A percentile compares a stretch with the other conserved stretches of the same genome.
Conservation (phyloP, 2,113 vertebrate species). For the Tetraodon nigroviridis region DNA sequence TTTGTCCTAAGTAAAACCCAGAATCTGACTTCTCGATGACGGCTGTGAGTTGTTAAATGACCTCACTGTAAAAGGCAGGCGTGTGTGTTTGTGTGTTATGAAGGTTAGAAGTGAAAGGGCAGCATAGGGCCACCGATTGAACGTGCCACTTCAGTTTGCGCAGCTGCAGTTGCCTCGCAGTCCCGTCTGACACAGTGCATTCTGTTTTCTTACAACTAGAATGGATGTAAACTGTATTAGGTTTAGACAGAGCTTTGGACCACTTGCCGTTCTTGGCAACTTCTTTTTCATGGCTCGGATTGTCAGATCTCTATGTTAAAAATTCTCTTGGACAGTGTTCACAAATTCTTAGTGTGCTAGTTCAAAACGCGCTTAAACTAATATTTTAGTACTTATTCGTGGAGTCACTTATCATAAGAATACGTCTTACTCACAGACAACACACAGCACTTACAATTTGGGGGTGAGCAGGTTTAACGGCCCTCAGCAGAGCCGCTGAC, state of each 20-base stretch:
- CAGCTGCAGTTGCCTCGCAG: slow-evolving; percentile 65
- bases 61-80: slow-evolving; percentile 39
- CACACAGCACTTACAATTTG: slow-evolving; percentile 62
- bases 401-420: slow-evolving; percentile 16
- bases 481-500: slow-evolving; percentile 58
- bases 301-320: slow-evolving; percentile 12
- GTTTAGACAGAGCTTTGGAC: slow-evolving; percentile 57
- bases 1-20: slow-evolving; percentile 30
- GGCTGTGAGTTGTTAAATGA: slow-evolving; percentile 51
- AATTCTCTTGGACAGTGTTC: slow-evolving; percentile 24
- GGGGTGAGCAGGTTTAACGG: slow-evolving; percentile 62
- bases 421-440: slow-evolving; percentile 22
- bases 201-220: slow-evolving; percentile 53
- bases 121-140: slow-evolving; percentile 65
- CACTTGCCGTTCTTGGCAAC: slow-evolving; percentile 27
- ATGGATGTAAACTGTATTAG: slow-evolving; percentile 72
- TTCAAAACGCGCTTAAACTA: not conserved
- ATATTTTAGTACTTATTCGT: slow-evolving; percentile 7
- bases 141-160: slow-evolving; percentile 69
- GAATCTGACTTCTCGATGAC: slow-evolving; percentile 52
- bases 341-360: slow-evolving; percentile 26
- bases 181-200: slow-evolving; percentile 67
- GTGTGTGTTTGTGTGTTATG: slow-evolving; percentile 30
- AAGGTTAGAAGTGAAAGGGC: slow-evolving; percentile 54
- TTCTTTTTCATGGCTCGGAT: slow-evolving; percentile 24